These are phyloP conservation scores for Lamprotornis superbus DNA, from an alignment of 2,113 vertebrate genomes.

Conservation along the genomic window DNA sequence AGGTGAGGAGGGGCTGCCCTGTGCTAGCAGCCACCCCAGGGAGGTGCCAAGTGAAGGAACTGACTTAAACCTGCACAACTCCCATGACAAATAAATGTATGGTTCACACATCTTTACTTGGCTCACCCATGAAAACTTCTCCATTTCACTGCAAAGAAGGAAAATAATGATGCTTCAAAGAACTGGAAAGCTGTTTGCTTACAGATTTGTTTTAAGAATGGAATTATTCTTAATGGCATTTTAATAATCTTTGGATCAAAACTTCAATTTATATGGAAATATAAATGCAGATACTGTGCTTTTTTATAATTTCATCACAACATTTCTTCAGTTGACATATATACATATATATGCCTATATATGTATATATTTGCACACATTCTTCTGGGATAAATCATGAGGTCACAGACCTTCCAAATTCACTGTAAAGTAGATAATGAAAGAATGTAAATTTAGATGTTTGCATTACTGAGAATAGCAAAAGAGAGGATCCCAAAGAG, in stretches of 20 bases:
- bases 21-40: not conserved
- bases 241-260: not conserved
- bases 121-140: not conserved
- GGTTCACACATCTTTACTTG: rapidly evolving
- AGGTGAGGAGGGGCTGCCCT: not conserved
- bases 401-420: not conserved
- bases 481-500: not conserved
- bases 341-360: too few relatives aligned
- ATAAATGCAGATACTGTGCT: not conserved
- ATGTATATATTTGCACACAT: not conserved
- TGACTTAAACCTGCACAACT: not conserved
- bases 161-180: not conserved
- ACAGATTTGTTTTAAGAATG: not conserved
- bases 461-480: not conserved
- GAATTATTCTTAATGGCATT: not conserved
- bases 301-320: not conserved
- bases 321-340: not conserved
- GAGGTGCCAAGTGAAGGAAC: not conserved
- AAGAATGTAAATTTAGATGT: not conserved
- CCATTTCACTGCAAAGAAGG: not conserved
- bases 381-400: not conserved
- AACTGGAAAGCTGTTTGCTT: not conserved
- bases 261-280: not conserved
- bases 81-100: not conserved
- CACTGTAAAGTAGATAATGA: not conserved